Evolutionary conservation across 1,140 invertebrate genomes (phyloP).

Genomic region (Drosophila kepulauana): DNA sequence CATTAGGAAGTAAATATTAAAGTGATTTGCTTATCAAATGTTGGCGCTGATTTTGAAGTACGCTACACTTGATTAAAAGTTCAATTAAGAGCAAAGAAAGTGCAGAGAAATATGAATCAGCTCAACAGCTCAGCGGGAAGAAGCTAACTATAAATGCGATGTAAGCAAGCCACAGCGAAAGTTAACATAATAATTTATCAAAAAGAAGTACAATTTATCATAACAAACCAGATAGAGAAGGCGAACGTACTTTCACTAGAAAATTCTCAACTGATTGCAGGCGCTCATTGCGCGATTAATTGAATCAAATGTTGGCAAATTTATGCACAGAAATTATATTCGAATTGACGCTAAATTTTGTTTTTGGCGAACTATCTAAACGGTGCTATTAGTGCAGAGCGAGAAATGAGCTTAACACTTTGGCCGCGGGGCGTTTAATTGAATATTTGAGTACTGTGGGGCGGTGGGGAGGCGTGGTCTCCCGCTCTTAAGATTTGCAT

Average conservation of each 20-base stretch:
- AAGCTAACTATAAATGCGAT: neutral
- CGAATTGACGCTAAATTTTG: slow-evolving; percentile 73
- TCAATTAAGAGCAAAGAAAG: neutral
- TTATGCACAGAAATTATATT: slow-evolving; percentile 74
- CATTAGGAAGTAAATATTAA: too few species aligned
- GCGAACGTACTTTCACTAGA: slow-evolving; percentile 63
- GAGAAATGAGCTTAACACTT: slow-evolving; percentile 53
- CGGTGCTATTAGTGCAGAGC: slow-evolving; percentile 33
- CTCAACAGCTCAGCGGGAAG: neutral
- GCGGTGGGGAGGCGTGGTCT: slow-evolving; percentile 3
- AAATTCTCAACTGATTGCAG: slow-evolving; percentile 27
- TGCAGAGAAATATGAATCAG: neutral
- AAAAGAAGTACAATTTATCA: slow-evolving; percentile 12
- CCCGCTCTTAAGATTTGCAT: slow-evolving; percentile 56
- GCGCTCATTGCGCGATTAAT: slow-evolving; percentile 60
- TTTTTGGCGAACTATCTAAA: slow-evolving; percentile 46
- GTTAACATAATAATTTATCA: slow-evolving; percentile 8
- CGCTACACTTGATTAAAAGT: neutral
- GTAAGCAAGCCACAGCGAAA: neutral
- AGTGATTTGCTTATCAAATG: too few species aligned
- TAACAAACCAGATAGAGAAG: neutral
- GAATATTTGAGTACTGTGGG: slow-evolving; percentile 61
- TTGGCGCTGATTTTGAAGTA: too few species aligned
- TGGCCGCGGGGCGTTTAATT: slow-evolving; percentile 80
- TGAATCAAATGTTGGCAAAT: slow-evolving; percentile 70